Base-by-base conservation (phyloP, 2,797 vertebrate genomes). In the Pteronotus mesoamericanus region DNA sequence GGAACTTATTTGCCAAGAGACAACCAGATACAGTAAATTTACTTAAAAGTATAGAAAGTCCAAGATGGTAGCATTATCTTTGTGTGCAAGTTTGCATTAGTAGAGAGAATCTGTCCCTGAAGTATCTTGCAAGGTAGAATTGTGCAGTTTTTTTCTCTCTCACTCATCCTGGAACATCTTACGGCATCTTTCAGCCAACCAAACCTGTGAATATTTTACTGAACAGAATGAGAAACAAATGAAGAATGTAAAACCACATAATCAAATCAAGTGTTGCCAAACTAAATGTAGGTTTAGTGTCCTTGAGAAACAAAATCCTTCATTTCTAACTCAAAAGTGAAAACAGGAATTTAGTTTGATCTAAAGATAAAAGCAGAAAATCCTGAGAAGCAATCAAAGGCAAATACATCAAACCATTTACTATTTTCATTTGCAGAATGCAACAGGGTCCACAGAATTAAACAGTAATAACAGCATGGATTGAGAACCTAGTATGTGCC, bases 41-140 rank as follows among this genome's bases (percentile, higher is more conserved):
- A 86, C 83, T 95, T 89, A 93, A 95, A 93, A 95, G 86, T 91
- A 74, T 74, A 64, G 89, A 85, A 68, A 92, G 55, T 64, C 89
- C 79, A 91, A 83, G 91, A 93, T 48, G 80, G 42, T 44, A 87
- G 69, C 66, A 82, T 75, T 97, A 68, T 72, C 91, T 97, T 85
- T 71, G 21, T 53, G 75, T 84, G 72, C 11, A 80, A 26, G 2
- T 87, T 91, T 96, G 72, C 61, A 94, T 80, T 93, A 71, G 37
- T 37, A 96, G 86, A 90, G 96, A 96, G 85, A 96, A 83, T 83
- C 6, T 94, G 85, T 97, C 95, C 96, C 97, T 96, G 66, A 92
- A 95, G 55, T 97, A 92, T 82, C 77, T 95, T 83, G 3, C 69
- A 97, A 97, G 66, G 87, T 68, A 85, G 94, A 94, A 91, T 80